Conservation (phyloP, 2,797 vertebrate species). For the Typhlichthys eigenmanni region DNA sequence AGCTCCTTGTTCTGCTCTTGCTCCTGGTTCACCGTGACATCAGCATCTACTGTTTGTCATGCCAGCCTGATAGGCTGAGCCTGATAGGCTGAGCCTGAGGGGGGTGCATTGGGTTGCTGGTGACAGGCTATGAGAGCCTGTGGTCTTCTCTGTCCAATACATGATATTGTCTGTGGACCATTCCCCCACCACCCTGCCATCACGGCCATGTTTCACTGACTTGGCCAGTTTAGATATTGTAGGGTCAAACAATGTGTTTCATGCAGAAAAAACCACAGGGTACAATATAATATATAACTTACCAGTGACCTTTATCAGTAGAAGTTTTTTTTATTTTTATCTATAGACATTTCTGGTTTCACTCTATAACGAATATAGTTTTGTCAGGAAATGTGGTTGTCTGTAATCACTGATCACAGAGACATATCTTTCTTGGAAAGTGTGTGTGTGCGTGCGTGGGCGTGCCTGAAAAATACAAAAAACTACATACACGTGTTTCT, state of each 20-base stretch:
- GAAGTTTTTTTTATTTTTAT: not conserved
- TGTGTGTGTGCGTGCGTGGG: not conserved
- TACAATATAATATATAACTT: not conserved
- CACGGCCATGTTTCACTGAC: constrained; percentile 3
- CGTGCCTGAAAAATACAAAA: not conserved
- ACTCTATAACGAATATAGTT: not conserved
- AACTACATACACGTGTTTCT: too few relatives aligned
- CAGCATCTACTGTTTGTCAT: constrained; percentile 31
- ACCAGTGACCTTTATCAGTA: not conserved
- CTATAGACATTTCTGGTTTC: not conserved
- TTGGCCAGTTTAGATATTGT: not conserved
- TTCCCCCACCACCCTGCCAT: constrained; percentile 13
- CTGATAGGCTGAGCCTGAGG: constrained; percentile 10
- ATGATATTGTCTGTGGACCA: constrained; percentile 27
- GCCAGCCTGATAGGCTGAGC: constrained; percentile 15
- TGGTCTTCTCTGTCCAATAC: constrained; percentile 30
- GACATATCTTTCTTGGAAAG: not conserved
- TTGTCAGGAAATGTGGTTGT: too few relatives aligned
- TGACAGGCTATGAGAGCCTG: constrained; percentile 1
- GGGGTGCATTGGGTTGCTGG: not conserved
- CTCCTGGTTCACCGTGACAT: constrained; percentile 22
- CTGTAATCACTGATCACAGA: not conserved
- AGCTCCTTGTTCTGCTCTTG: constrained; percentile 3
- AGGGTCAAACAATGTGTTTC: too few relatives aligned
- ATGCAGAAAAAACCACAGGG: too few relatives aligned